Evolutionary conservation across 1,140 invertebrate species (phyloP).

Genomic region (Aethina tumida): DNA sequence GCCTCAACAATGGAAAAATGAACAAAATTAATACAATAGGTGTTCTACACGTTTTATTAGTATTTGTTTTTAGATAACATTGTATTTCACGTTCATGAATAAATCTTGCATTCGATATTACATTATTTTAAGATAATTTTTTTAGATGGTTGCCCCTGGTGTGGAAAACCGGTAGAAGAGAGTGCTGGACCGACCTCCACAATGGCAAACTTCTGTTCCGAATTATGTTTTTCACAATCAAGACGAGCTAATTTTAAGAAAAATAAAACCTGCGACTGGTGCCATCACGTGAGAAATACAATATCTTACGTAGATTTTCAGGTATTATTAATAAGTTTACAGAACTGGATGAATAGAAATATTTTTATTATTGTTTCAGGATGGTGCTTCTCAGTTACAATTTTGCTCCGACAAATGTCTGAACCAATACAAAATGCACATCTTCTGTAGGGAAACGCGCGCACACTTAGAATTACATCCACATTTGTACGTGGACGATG

Average conservation of each 20-base stretch:
- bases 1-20: no score
- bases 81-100: no score
- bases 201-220: conserved; percentile 66
- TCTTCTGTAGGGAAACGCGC: conserved; percentile 84
- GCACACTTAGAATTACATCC: conserved; percentile 78
- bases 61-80: no score
- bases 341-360: not conserved
- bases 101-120: no score
- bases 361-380: conserved; percentile 39
- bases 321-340: conserved; percentile 34
- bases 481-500: conserved; percentile 44
- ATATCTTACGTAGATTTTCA: conserved; percentile 87
- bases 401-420: conserved; percentile 85
- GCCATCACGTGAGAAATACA: conserved; percentile 77
- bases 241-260: conserved; percentile 79
- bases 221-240: conserved; percentile 81
- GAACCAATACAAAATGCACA: conserved; percentile 93
- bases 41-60: no score
- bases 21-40: no score
- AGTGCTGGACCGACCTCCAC: conserved; percentile 37
- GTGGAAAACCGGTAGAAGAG: conserved; percentile 31
- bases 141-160: conserved; percentile 34
- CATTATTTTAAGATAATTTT: no score
- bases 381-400: conserved; percentile 67
- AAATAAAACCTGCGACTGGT: conserved; percentile 90